Evolutionary conservation across 2,797 vertebrate genomes (phyloP), one percentile per base, ranked within the genome.

Genomic region (Salarias fasciatus): DNA sequence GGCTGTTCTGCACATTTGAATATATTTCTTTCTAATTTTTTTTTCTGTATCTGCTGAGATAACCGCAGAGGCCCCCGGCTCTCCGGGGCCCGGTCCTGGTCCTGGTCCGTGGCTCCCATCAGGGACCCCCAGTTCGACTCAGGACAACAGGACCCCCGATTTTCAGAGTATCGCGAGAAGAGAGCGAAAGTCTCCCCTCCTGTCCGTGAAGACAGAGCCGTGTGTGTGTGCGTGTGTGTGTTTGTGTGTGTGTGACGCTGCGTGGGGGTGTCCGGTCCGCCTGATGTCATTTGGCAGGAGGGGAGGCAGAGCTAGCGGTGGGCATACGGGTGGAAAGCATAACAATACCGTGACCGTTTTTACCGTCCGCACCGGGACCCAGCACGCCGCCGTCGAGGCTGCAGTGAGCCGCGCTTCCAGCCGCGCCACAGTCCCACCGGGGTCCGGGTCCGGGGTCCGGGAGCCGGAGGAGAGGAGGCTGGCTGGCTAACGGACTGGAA

Each of bases 161-260:
- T 24, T 18, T 9, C 5, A 5, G 7, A 77, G 33, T 84, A 66
- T 92, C 92, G 92, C 92, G 93, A 92, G 89, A 92, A 53, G 62
- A 75, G 52, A 69, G 7, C 24, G 8, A 7, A 18, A n/a, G 9
- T 53, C 48, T 24, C n/a, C 50, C 46, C 41, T 44, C 55, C 65
- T 1, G 41, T 69, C 77, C 84, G 89, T 8, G 86, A 89, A 62
- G 53, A 80, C 72, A 5, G 60, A 14, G 33, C 5, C 28, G 15
- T 66, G 53, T 37, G 51, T 47, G 42, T 37, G 44, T 53, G 30
- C 58, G 33, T 47, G 42, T 37, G 44, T 48, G 36, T 3, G 4
- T 48, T 8, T 48, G 31, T 42, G 31, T 53, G n/a, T 37, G 30
- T 53, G 11, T 28, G 54, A 28, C 64, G 53, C 72, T 84, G 81